Percentiles rank a stretch among this genome's conserved stretches.
Conservation (phyloP, 2,888 invertebrate species). For the Plusia festucae region DNA sequence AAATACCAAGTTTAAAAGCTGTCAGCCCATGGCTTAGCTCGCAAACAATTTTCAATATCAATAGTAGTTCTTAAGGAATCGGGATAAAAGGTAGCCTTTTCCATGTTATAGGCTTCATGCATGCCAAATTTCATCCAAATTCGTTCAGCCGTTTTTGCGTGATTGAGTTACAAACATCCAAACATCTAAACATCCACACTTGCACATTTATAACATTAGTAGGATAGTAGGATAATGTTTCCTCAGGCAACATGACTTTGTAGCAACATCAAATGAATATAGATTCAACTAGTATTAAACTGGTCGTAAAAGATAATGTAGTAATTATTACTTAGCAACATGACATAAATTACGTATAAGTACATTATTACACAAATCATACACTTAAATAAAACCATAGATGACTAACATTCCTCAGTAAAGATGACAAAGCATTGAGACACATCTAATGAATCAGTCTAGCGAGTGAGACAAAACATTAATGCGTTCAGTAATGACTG, state of each 20-base stretch:
- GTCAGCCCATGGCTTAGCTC: no score
- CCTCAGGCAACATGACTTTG: not conserved
- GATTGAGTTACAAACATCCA: no score
- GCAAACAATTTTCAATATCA: no score
- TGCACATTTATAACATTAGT: no score
- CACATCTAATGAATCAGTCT: slow-evolving; percentile 43
- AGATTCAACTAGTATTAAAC: not conserved
- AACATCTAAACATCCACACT: no score
- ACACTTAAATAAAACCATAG: slow-evolving; percentile 31
- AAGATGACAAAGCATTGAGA: slow-evolving; percentile 25
- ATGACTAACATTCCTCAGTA: slow-evolving; percentile 42
- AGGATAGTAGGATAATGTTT: no score
- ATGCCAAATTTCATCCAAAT: no score
- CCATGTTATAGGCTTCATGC: no score
- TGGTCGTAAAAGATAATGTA: slow-evolving; percentile 5
- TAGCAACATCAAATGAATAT: not conserved
- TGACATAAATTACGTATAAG: not conserved
- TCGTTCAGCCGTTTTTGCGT: no score
- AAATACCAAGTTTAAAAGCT: no score
- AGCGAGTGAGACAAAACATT: slow-evolving; percentile 27
- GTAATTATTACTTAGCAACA: slow-evolving; percentile 2
- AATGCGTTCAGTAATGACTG: slow-evolving; percentile 18
- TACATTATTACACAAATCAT: slow-evolving; percentile 1
- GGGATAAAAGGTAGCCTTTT: no score
- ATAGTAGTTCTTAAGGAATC: no score